Percentiles rank a stretch among this genome's conserved stretches.
These are phyloP conservation scores for Schizaphis graminum DNA, from an alignment of 2,888 invertebrate species.

Conservation along the genomic window DNA sequence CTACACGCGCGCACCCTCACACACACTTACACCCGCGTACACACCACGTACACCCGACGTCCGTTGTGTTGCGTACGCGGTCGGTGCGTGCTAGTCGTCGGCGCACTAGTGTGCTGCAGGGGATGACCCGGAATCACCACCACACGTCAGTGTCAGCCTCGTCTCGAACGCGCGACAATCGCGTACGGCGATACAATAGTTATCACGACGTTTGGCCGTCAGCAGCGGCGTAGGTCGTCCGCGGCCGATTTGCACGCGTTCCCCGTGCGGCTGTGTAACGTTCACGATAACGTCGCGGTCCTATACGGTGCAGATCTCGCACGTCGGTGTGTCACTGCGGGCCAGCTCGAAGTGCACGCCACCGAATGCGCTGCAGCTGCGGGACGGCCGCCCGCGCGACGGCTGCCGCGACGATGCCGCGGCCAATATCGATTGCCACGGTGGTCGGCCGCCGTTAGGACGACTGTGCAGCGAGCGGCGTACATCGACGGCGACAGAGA, in stretches of 20 bases:
- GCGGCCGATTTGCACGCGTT: neutral
- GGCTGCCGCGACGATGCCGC: neutral
- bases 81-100: neutral
- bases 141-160: constrained; percentile 21
- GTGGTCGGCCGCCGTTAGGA: neutral
- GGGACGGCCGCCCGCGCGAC: neutral
- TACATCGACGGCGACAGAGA: neutral
- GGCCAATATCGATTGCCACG: neutral
- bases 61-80: neutral
- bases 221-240: neutral
- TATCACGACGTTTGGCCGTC: neutral
- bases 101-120: constrained; percentile 47
- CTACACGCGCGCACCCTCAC: neutral
- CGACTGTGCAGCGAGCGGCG: neutral
- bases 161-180: neutral
- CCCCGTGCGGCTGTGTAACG: neutral
- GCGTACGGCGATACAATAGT: neutral
- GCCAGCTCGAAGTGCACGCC: neutral
- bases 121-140: constrained; percentile 48
- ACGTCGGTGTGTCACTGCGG: neutral
- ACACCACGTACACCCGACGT: neutral
- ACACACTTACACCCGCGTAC: neutral
- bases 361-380: neutral
- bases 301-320: neutral
- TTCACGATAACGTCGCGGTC: neutral